Conservation (phyloP, 2,888 invertebrate species). For the Luffia ferchaultella region DNA sequence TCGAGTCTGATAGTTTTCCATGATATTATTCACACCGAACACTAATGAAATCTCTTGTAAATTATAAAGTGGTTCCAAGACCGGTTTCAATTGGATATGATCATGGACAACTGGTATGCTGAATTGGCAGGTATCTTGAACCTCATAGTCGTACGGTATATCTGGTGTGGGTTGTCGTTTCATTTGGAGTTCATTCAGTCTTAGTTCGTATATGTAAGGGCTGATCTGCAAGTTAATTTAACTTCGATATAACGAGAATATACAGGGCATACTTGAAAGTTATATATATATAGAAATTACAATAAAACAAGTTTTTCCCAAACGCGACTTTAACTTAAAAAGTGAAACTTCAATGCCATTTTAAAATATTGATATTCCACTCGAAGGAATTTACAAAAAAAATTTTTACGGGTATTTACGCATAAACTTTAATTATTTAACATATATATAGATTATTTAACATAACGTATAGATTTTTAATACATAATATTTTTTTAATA, state of each 20-base stretch:
- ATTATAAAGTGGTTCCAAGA: slow-evolving; percentile 56
- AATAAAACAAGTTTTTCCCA: no score
- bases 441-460: no score
- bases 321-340: no score
- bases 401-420: no score
- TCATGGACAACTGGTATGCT: slow-evolving; percentile 51
- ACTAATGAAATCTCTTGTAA: slow-evolving; percentile 57
- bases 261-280: not conserved
- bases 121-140: slow-evolving; percentile 41
- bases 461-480: no score
- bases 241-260: slow-evolving; percentile 1
- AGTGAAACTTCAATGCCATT: no score
- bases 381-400: no score
- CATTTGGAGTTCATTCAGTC: slow-evolving; percentile 59
- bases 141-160: slow-evolving; percentile 26
- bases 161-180: slow-evolving; percentile 55
- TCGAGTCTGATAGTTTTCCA: slow-evolving; percentile 60
- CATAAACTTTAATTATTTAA: no score
- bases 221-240: slow-evolving; percentile 33
- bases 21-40: slow-evolving; percentile 49
- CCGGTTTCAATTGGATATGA: slow-evolving; percentile 67
- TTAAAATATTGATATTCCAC: no score
- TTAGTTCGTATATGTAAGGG: slow-evolving; percentile 57
- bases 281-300: slow-evolving; percentile 2
- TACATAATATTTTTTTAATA: no score